A percentile compares a stretch with the other conserved stretches of the same genome.
Evolutionary conservation across 2,113 vertebrate genomes (phyloP).

Genomic region (Pygoscelis antarcticus): DNA sequence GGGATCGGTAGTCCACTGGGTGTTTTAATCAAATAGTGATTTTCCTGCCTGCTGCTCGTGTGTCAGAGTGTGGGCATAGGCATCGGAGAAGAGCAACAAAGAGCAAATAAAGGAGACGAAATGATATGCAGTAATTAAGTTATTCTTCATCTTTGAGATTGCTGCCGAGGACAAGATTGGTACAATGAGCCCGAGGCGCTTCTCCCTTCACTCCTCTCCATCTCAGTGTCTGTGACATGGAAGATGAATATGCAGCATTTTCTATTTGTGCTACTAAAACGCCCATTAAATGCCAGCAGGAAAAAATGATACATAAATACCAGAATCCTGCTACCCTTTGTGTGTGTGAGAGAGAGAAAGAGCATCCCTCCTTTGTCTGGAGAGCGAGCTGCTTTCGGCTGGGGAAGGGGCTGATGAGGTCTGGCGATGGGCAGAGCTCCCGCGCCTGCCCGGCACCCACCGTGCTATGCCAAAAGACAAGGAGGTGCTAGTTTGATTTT

Average conservation of each 20-base stretch:
- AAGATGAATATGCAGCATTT: slow-evolving; percentile 50
- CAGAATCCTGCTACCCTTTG: background rate
- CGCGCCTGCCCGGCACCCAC: background rate
- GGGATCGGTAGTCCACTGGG: background rate
- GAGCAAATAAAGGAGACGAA: background rate
- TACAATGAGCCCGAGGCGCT: background rate
- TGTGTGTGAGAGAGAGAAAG: background rate
- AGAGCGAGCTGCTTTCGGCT: background rate
- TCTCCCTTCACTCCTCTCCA: slow-evolving; percentile 37
- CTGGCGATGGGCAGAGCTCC: background rate
- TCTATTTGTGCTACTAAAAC: slow-evolving; percentile 51
- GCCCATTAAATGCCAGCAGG: slow-evolving; percentile 53
- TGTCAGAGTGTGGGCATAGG: background rate
- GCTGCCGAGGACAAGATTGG: slow-evolving; percentile 9
- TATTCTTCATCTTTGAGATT: slow-evolving; percentile 41
- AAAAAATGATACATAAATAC: background rate
- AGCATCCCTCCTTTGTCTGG: background rate
- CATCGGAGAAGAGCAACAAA: background rate
- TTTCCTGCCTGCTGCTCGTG: background rate
- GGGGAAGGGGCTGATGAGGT: background rate
- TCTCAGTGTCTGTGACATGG: slow-evolving; percentile 13
- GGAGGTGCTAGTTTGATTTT: background rate
- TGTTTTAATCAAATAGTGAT: background rate
- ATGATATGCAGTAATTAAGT: slow-evolving; percentile 43
- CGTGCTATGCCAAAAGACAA: background rate